Evolutionary conservation across 2,888 invertebrate species (phyloP).

Genomic region (Trachelus troglodyta): DNA sequence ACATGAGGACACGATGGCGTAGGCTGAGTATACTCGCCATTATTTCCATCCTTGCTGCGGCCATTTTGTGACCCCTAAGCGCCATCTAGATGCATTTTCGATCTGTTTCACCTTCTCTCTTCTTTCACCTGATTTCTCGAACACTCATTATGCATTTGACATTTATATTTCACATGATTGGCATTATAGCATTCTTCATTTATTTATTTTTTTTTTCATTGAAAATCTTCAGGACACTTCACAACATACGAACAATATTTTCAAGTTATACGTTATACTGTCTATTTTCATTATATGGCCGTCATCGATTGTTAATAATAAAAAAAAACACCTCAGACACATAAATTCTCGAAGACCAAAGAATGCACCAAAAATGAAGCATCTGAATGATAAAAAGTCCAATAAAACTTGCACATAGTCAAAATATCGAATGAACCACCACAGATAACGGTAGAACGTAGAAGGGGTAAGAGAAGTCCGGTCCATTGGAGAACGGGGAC

Average conservation of each 20-base stretch:
- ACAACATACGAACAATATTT: neutral
- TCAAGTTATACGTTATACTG: neutral
- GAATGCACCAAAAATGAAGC: neutral
- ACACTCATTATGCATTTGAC: neutral
- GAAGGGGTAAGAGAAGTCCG: neutral
- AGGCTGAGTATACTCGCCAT: slow-evolving; percentile 5
- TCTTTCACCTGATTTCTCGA: neutral
- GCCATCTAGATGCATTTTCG: slow-evolving; percentile 13
- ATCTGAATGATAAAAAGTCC: neutral
- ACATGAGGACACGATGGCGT: slow-evolving; percentile 34
- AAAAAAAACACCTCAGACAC: neutral
- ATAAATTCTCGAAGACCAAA: neutral
- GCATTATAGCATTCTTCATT: neutral
- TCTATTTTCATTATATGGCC: neutral
- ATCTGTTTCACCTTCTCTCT: neutral
- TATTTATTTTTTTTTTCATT: neutral
- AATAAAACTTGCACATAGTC: neutral
- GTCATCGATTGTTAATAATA: neutral
- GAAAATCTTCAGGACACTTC: neutral
- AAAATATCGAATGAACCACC: neutral
- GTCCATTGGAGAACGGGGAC: neutral
- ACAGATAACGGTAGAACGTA: neutral
- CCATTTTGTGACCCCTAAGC: slow-evolving; percentile 20
- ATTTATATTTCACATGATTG: neutral
- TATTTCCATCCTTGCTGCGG: slow-evolving; percentile 5